These are phyloP conservation scores for Agriopis aurantiaria DNA, from an alignment of 2,888 invertebrate species.

Conservation along the genomic window DNA sequence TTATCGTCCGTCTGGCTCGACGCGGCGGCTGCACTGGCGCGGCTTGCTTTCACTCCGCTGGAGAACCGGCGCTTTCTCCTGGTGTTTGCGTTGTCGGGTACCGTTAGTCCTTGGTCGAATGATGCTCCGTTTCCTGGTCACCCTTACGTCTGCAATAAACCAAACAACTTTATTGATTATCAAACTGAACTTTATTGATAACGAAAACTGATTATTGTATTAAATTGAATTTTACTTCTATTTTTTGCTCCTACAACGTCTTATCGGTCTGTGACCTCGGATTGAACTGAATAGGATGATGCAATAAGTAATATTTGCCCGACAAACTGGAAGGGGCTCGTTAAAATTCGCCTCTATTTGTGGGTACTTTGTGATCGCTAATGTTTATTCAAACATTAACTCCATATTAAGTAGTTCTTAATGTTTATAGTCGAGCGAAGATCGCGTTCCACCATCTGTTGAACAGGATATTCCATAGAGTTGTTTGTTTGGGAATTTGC, in stretches of 20 bases:
- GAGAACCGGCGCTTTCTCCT: constrained; percentile 81
- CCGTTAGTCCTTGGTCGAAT: constrained; percentile 73
- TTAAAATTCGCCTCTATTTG: constrained; percentile 24
- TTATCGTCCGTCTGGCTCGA: constrained; percentile 69
- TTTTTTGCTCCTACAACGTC: constrained; percentile 46
- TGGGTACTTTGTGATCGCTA: constrained; percentile 16
- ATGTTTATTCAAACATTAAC: constrained; percentile 24
- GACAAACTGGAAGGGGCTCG: constrained; percentile 14
- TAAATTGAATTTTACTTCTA: constrained; percentile 11
- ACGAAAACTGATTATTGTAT: neutral
- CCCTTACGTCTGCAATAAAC: constrained; percentile 32
- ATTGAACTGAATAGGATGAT: constrained; percentile 56
- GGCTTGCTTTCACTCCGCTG: constrained; percentile 77
- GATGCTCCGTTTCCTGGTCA: constrained; percentile 42
- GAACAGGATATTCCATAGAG: constrained; percentile 36
- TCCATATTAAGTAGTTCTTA: constrained; percentile 12
- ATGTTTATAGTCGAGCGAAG: constrained; percentile 24
- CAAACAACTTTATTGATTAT: neutral
- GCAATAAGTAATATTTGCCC: constrained; percentile 43
- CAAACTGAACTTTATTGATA: neutral
- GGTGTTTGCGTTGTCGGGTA: constrained; percentile 66
- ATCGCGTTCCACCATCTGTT: constrained; percentile 42
- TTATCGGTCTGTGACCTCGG: constrained; percentile 59
- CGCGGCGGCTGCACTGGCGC: constrained; percentile 68
- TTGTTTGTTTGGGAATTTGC: constrained; percentile 53